Evolutionary conservation across 1,140 invertebrate species (phyloP).

Genomic region (Drosophila nigromelanica): DNA sequence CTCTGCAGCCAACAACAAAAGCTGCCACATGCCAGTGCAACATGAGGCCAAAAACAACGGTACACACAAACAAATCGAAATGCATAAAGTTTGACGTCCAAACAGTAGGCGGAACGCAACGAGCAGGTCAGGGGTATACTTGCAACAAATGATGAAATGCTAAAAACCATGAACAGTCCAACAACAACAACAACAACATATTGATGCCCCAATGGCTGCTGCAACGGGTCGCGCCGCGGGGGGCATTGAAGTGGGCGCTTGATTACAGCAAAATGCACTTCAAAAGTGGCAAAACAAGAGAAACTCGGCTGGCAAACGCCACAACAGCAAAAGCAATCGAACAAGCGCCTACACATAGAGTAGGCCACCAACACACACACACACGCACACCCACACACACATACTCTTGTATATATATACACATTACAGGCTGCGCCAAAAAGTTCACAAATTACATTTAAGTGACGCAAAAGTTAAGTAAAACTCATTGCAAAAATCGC

Average conservation of each 20-base stretch:
- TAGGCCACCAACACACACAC: slow-evolving; percentile 3
- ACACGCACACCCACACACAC: not conserved
- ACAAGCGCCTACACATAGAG: slow-evolving; percentile 25
- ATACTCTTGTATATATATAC: not conserved
- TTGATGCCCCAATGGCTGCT: slow-evolving; percentile 2
- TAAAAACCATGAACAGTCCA: slow-evolving; percentile 65
- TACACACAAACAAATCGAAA: slow-evolving; percentile 30
- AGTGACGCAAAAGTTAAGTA: slow-evolving; percentile 75
- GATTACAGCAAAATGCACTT: slow-evolving; percentile 78
- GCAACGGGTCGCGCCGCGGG: not conserved
- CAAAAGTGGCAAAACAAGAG: slow-evolving; percentile 62
- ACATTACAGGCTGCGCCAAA: slow-evolving; percentile 48
- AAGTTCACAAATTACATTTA: slow-evolving; percentile 75
- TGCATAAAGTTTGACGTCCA: slow-evolving; percentile 34
- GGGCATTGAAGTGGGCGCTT: slow-evolving; percentile 65
- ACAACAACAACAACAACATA: slow-evolving; percentile 20
- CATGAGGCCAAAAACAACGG: slow-evolving; percentile 28
- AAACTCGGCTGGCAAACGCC: slow-evolving; percentile 29
- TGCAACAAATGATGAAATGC: slow-evolving; percentile 78
- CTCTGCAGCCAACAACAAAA: slow-evolving; percentile 25
- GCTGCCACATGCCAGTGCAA: slow-evolving; percentile 39
- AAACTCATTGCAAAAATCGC: slow-evolving; percentile 73
- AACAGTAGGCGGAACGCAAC: not conserved
- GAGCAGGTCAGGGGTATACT: slow-evolving; percentile 18
- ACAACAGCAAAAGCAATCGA: slow-evolving; percentile 56